Evolutionary conservation across 2,888 invertebrate genomes (phyloP).

Genomic region (Clitarchus hookeri): DNA sequence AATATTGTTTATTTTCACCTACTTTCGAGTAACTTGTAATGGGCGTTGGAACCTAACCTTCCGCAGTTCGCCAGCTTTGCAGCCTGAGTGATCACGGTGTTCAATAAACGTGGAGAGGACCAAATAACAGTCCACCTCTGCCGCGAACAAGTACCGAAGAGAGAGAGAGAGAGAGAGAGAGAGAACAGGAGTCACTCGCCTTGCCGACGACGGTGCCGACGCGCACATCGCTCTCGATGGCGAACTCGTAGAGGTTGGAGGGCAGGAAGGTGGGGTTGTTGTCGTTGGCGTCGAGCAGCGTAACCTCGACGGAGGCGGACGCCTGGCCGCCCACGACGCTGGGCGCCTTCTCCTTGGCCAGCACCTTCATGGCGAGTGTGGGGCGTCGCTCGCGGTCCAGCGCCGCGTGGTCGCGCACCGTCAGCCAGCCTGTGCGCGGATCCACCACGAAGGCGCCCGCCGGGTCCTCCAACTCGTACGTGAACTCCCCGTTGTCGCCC

Average conservation of each 20-base stretch:
- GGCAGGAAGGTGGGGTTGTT: constrained; percentile 87
- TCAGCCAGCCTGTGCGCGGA: constrained; percentile 81
- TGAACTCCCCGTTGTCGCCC: constrained; percentile 84
- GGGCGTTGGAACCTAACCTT: too few species aligned
- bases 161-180: neutral
- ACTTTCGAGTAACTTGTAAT: too few species aligned
- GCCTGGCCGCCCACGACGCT: constrained; percentile 60
- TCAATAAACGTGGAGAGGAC: too few species aligned
- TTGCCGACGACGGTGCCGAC: constrained; percentile 73
- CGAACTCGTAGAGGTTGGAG: constrained; percentile 80
- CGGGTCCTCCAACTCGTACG: constrained; percentile 74
- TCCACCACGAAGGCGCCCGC: constrained; percentile 81
- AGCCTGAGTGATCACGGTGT: too few species aligned
- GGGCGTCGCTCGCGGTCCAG: constrained; percentile 79
- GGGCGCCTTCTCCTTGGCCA: constrained; percentile 75
- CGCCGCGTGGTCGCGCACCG: constrained; percentile 73
- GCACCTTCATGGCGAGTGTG: constrained; percentile 72
- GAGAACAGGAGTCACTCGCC: constrained; percentile 29
- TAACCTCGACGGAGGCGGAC: constrained; percentile 73
- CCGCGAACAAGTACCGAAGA: too few species aligned
- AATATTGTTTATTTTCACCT: too few species aligned
- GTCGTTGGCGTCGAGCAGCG: constrained; percentile 86
- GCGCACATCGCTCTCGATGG: constrained; percentile 68
- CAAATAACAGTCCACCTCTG: too few species aligned
- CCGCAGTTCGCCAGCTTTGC: too few species aligned